Base-by-base conservation (phyloP, 2,888 invertebrate genomes). In the Autographa gamma region DNA sequence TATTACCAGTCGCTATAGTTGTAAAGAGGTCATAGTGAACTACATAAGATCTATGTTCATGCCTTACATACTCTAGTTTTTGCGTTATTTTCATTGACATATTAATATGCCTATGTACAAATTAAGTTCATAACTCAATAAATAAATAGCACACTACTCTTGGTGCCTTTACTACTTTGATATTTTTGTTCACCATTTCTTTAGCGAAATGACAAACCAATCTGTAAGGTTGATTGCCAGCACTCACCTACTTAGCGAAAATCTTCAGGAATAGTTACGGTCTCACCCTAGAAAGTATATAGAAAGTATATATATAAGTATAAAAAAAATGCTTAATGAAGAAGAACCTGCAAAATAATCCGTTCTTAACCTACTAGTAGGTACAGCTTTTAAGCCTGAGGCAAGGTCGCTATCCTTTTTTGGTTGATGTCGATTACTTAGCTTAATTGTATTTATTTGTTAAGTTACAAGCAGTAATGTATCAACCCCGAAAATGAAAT, bases 21-120 rank as follows among this genome's bases (percentile, higher is more conserved):
- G 16, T 52, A 75, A 54, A 5, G 65, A 66, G 70, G 76, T 75
- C 71, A 79, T n/a, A 61, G 48, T 31, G 38, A 38, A 61, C 60
- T 19, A 32, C 19, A 31, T 4, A 48, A 58, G 56, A 74, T 60
- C 41, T 3, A 13, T 52, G 56, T 6, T 43, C 41, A 25, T 48
- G 19, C 25, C 13, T 34, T 19, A 56, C n/a, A 19, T 14, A 60
- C 52, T 13, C 13, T 13, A 41, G 41, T 16, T 43, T 43, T 43
- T 43, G 43, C 43, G 43, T 16, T 2, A 16, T 43, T 43, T 48
- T 48, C 48, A n/a, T 48, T 48, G 48, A n/a, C 48, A 48, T 7
- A 7, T n/a, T 2, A 8, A n/a, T 48, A n/a, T n/a, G n/a, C n/a
- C 9, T 0, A 2, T 38, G 38, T 38, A 1, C 11, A 38, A 38